Base-by-base conservation (phyloP, 2,797 vertebrate genomes). In the Lepilemur ruficaudatus region DNA sequence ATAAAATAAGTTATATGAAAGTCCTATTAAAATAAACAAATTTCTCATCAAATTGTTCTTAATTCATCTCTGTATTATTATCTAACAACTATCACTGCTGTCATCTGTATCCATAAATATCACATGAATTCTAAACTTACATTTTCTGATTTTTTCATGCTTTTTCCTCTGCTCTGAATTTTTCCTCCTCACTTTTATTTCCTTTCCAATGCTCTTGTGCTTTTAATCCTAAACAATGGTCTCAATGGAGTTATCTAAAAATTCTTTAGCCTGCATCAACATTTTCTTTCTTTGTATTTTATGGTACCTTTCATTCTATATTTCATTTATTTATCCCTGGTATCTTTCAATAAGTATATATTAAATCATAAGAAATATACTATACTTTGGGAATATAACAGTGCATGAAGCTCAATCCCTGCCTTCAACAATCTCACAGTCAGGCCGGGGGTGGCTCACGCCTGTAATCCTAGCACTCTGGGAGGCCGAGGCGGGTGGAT, bases 171-270 rank as follows among this genome's bases (percentile, higher is more conserved):
- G 17, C 20, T 6, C 46, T 55, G 57, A 63, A 82, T 67, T 41
- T 11, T 70, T 89, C 17, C 32, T 78, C 76, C 4, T 72, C 18
- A n/a, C 14, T 4, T 83, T 92, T 18, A 63, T 80, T 85, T 79
- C 12, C 32, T 94, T 89, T 86, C 43, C 10, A 92, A 17, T 57
- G 48, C 4, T 55, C 1, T 17, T 59, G 2, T 57, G 2, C 2
- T 94, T 97, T 78, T 61, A 79, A 82, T 89, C 79, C 38, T 28
- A 94, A 94, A 52, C 28, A 32, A 79, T 18, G 43, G 5, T 67
- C 48, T 90, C 35, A 69, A 88, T 65, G 23, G 17, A 50, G 6
- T 72, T 70, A 17, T 57, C 7, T 25, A 63, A 83, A 85, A 94
- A 48, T 80, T 59, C 7, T 63, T 48, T 6, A 28, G 5, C 5